Conservation (phyloP, 2,113 vertebrate genomes). For the Clarias magur region DNA sequence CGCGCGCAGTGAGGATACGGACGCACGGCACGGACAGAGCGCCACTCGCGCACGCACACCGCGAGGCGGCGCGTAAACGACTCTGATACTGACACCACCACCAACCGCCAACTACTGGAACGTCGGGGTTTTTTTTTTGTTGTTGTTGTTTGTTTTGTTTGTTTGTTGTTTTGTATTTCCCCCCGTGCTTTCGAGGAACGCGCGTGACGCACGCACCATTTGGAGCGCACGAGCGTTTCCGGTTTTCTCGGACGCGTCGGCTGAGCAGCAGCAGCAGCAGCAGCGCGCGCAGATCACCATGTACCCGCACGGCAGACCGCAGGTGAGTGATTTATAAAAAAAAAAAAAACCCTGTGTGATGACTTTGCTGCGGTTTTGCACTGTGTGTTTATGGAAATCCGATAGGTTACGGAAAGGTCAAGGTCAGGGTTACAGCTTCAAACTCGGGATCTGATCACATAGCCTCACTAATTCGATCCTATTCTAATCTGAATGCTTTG, state of each 20-base stretch:
- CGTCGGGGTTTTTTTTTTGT: not conserved
- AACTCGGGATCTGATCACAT: not conserved
- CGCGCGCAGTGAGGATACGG: not conserved
- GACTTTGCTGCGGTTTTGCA: not conserved
- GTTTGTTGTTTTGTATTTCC: not conserved
- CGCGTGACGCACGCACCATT: not conserved
- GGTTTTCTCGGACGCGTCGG: not conserved
- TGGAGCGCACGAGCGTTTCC: not conserved
- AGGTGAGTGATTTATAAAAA: constrained; percentile 37
- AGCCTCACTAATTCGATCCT: not conserved
- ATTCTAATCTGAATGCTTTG: not conserved
- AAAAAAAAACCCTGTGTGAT: not conserved
- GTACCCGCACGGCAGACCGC: constrained; percentile 60
- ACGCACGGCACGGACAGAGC: not conserved
- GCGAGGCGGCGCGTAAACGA: constrained; percentile 30
- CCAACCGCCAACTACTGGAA: not conserved
- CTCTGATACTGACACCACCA: not conserved
- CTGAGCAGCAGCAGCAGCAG: constrained; percentile 8
- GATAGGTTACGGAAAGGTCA: not conserved
- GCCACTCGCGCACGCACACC: not conserved
- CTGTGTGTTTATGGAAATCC: not conserved
- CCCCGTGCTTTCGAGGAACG: constrained; percentile 14
- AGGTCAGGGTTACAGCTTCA: constrained; percentile 46
- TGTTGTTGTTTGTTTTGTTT: not conserved
- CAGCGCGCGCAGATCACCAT: constrained; percentile 39